phyloP scores from a whole-genome alignment of 2,797 vertebrate species.

The Anguilla obscura region DNA sequence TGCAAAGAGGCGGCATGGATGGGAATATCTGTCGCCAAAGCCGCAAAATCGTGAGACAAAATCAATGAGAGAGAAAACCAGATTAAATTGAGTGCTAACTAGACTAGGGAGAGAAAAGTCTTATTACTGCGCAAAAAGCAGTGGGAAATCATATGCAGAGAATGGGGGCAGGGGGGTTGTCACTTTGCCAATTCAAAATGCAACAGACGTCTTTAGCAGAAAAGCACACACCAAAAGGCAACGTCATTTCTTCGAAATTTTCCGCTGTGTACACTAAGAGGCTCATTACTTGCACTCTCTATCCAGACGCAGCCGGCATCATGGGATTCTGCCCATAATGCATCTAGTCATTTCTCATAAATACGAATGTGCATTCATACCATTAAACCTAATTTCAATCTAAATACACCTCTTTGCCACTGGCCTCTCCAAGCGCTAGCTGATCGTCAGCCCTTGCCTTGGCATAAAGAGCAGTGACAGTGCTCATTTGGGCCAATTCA shows the following conservation, averaged over 20 bases:
- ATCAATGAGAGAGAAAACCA: neutral
- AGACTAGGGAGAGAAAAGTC: neutral
- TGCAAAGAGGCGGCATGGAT: neutral
- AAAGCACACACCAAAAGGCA: neutral
- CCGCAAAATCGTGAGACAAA: neutral
- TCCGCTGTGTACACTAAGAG: neutral
- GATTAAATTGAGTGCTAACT: slow-evolving; percentile 17
- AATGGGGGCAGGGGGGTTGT: neutral
- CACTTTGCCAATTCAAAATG: neutral
- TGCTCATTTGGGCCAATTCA: neutral
- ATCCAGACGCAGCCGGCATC: neutral
- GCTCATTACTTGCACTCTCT: slow-evolving; percentile 18
- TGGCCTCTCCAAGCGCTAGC: neutral
- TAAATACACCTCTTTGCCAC: neutral
- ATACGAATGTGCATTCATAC: neutral
- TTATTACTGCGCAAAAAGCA: neutral
- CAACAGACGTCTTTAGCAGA: neutral
- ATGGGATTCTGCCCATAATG: neutral
- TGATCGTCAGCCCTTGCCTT: neutral
- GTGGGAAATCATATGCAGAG: neutral
- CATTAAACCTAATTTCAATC: neutral
- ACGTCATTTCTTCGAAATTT: neutral
- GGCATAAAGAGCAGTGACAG: too few species aligned
- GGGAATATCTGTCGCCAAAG: slow-evolving; percentile 8
- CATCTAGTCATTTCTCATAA: neutral